These are phyloP conservation scores for Calosoma granatense DNA, from an alignment of 1,140 invertebrate genomes.

Conservation along the genomic window DNA sequence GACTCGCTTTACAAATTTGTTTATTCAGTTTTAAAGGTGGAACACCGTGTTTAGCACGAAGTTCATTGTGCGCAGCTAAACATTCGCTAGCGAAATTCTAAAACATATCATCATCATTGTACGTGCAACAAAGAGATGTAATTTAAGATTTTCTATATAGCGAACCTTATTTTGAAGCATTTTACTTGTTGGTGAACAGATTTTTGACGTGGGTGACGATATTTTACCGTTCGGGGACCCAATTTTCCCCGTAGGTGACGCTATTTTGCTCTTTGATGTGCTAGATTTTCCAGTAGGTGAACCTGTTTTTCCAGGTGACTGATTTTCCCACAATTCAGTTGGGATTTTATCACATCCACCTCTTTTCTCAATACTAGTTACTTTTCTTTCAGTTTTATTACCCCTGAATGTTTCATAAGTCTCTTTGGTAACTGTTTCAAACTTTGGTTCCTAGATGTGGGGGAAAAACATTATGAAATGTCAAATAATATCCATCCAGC, in stretches of 20 bases:
- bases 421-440: slow-evolving; percentile 47
- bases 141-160: no score
- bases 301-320: not conserved
- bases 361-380: slow-evolving; percentile 43
- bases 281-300: not conserved
- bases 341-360: slow-evolving; percentile 30
- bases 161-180: no score
- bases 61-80: slow-evolving; percentile 53
- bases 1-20: slow-evolving; percentile 46
- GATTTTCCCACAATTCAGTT: slow-evolving; percentile 22
- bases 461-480: not conserved
- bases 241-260: not conserved
- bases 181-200: not conserved
- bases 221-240: not conserved
- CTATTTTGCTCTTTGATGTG: not conserved
- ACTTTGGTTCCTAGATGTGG: slow-evolving; percentile 27
- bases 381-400: slow-evolving; percentile 44
- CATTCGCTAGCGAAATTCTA: slow-evolving; percentile 34
- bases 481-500: no score
- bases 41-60: slow-evolving; percentile 48
- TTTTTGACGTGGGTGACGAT: not conserved
- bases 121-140: no score
- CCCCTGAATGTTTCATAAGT: slow-evolving; percentile 49
- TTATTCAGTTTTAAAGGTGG: slow-evolving; percentile 46
- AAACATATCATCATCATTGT: no score